Conservation (phyloP, 2,113 vertebrate species). For the Apteryx owenii region DNA sequence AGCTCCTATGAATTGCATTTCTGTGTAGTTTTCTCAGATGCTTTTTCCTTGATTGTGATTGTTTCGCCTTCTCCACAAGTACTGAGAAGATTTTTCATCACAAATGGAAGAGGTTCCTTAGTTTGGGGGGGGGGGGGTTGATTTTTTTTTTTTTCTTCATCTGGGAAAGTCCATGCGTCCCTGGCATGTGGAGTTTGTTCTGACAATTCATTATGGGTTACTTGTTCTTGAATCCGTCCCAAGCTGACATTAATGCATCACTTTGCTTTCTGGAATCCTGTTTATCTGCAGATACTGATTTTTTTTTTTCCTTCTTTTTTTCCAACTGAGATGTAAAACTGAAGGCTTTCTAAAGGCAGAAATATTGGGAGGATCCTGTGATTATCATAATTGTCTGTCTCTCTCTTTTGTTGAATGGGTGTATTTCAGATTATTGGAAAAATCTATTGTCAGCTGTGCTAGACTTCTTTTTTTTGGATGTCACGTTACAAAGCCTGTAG, state of each 20-base stretch:
- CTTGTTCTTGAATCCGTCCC: background rate
- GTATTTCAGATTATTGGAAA: background rate
- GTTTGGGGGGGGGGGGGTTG: too few relatives aligned
- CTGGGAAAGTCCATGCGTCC: background rate
- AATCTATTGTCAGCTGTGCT: background rate
- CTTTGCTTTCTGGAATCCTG: background rate
- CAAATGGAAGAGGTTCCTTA: background rate
- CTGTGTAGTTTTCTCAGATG: background rate
- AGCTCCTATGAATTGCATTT: background rate
- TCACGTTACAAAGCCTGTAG: background rate
- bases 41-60: background rate
- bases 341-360: background rate
- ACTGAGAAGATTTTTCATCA: background rate
- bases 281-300: background rate
- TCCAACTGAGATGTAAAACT: background rate
- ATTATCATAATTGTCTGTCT: background rate
- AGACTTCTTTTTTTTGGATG: background rate
- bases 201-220: background rate
- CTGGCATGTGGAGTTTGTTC: fast-evolving
- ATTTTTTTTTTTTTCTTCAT: background rate
- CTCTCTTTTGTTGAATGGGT: background rate
- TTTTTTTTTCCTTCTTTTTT: background rate
- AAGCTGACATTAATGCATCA: background rate
- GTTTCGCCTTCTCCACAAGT: background rate
- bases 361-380: background rate